Evolutionary conservation across 2,797 vertebrate genomes (phyloP).

Genomic region (Bradypodion pumilum): DNA sequence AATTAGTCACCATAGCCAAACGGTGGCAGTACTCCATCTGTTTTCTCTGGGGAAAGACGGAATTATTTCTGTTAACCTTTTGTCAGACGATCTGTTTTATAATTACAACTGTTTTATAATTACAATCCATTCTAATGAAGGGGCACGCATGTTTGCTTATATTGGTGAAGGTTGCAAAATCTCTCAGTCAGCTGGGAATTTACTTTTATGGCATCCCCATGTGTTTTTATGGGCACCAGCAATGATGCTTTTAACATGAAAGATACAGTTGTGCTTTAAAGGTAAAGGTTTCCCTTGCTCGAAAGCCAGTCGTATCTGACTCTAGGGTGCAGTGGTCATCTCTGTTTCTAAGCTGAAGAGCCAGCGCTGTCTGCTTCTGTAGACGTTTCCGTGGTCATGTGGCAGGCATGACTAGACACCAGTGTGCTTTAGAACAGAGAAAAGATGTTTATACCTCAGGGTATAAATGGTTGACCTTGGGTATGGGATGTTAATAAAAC

Average conservation of each 20-base stretch:
- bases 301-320: no score
- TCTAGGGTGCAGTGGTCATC: no score
- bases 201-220: not conserved
- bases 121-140: not conserved
- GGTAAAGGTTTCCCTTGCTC: no score
- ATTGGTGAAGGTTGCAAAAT: not conserved
- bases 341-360: no score
- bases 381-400: no score
- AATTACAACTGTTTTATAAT: not conserved
- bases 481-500: no score
- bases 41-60: not conserved
- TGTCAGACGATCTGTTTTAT: not conserved
- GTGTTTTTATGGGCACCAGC: not conserved
- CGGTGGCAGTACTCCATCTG: constrained; percentile 65
- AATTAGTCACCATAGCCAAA: constrained; percentile 49
- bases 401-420: no score
- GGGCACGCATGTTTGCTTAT: not conserved
- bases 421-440: no score
- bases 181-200: not conserved
- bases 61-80: not conserved
- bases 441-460: no score
- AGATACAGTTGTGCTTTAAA: no score
- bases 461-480: no score
- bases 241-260: not conserved
- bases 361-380: no score